Evolutionary conservation across 2,888 invertebrate species (phyloP).

Genomic region (Ennomos erosarius): DNA sequence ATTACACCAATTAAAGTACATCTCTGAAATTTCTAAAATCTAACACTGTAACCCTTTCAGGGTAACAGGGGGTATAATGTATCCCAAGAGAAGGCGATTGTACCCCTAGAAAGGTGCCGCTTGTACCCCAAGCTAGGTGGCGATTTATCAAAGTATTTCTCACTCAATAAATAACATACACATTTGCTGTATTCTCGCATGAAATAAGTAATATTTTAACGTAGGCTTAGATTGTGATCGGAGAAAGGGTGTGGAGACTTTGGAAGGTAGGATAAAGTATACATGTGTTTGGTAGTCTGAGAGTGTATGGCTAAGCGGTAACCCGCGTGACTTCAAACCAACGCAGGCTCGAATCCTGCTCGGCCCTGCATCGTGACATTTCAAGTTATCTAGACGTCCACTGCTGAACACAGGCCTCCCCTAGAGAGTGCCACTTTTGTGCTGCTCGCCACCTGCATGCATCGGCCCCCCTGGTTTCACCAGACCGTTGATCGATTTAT

Average conservation of each 20-base stretch:
- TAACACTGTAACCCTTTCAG: slow-evolving; percentile 60
- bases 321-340: no score
- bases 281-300: no score
- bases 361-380: no score
- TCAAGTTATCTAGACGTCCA: no score
- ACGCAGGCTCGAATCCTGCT: no score
- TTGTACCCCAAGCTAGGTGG: slow-evolving; percentile 47
- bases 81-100: slow-evolving; percentile 45
- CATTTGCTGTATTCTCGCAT: slow-evolving; percentile 57
- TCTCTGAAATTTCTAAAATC: slow-evolving; percentile 33
- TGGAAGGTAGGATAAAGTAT: not conserved
- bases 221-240: slow-evolving; percentile 52
- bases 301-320: no score
- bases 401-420: no score
- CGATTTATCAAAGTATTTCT: slow-evolving; percentile 77
- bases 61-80: slow-evolving; percentile 30
- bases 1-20: slow-evolving; percentile 33
- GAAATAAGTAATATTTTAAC: slow-evolving; percentile 60
- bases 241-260: slow-evolving; percentile 4
- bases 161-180: slow-evolving; percentile 78
- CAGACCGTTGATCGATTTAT: no score
- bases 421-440: no score
- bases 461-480: no score
- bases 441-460: no score
- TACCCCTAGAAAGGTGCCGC: slow-evolving; percentile 35